Evolutionary conservation across 2,888 invertebrate genomes (phyloP), one percentile per base, ranked within the genome.

Genomic region (Drosophila nigricruria): DNA sequence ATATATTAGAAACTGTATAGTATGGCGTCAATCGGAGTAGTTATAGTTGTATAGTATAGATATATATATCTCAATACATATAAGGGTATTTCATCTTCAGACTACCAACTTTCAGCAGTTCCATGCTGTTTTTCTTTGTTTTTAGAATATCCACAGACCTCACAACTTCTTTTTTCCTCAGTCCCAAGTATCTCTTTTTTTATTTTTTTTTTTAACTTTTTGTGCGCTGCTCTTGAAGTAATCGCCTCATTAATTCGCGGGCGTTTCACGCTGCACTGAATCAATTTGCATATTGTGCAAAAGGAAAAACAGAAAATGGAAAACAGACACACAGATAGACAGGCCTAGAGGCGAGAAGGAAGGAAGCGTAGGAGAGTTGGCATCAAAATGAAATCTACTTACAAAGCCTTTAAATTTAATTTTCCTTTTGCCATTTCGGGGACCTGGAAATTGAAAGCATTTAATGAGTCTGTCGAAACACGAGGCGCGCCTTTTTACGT

Each of bases 161-260:
- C 77, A 57, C 38, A 57, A 60, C 64, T 70, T 63, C 60, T 70
- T 62, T 54, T 57, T 57, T 42, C 50, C 52, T 27, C 40, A 43
- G n/a, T 40, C 40, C 40, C 30, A 42, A 54, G 40, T 36, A 34
- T 40, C 30, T 66, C 70, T 65, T 63, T 47, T 56, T 59, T 52
- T 72, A 56, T 54, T 67, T 69, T 59, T 52, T 72, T 58, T 54
- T 67, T 69, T 34, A 30, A 30, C 59, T 56, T 63, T 72, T 64
- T 66, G 36, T 73, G 53, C 66, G 38, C 49, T 78, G 69, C 77
- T 79, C 77, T 80, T 71, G 80, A 75, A 89, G 82, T 85, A 89
- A 89, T 89, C 90, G 89, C 81, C 82, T 86, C 89, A 90, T 90
- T 89, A 89, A 90, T 89, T 90, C 90, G 77, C 86, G 77, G 88